phyloP scores from a whole-genome alignment of 2,113 vertebrate genomes.

The Ameiurus melas region DNA sequence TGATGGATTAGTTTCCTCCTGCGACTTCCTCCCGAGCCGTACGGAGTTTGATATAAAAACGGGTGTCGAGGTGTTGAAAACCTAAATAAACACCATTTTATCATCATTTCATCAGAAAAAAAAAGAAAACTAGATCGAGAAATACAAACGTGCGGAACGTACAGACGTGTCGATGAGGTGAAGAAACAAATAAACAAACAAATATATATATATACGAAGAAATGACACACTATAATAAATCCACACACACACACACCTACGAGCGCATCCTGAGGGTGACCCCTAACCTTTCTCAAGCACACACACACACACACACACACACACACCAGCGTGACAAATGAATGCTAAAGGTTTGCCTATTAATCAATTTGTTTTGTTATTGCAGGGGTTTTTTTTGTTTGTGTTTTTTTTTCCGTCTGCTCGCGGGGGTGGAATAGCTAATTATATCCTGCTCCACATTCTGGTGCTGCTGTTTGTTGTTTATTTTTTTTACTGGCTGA shows the following conservation, averaged over 20 bases:
- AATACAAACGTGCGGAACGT: neutral
- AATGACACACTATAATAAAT: no score
- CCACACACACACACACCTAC: slow-evolving; percentile 32
- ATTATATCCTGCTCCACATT: slow-evolving; percentile 69
- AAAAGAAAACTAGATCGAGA: neutral
- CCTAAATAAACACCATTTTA: slow-evolving; percentile 18
- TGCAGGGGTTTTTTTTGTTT: slow-evolving; percentile 11
- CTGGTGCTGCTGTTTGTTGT: slow-evolving; percentile 66
- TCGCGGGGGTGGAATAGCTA: slow-evolving; percentile 56
- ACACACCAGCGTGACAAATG: slow-evolving; percentile 74
- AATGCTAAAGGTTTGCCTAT: slow-evolving; percentile 76
- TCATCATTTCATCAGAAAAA: slow-evolving; percentile 13
- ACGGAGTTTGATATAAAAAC: neutral
- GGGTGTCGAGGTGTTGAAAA: neutral
- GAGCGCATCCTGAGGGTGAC: slow-evolving; percentile 43
- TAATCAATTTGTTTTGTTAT: slow-evolving; percentile 67
- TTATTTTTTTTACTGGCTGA: slow-evolving; percentile 61
- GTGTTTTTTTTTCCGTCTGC: neutral
- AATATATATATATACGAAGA: no score
- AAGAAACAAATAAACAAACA: neutral
- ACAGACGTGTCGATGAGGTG: neutral
- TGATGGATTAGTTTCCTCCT: slow-evolving; percentile 18
- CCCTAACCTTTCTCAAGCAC: slow-evolving; percentile 49
- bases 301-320: slow-evolving; percentile 64
- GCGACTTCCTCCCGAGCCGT: neutral